phyloP scores from a whole-genome alignment of 1,140 invertebrate genomes.

The Cotesia chilonis region DNA sequence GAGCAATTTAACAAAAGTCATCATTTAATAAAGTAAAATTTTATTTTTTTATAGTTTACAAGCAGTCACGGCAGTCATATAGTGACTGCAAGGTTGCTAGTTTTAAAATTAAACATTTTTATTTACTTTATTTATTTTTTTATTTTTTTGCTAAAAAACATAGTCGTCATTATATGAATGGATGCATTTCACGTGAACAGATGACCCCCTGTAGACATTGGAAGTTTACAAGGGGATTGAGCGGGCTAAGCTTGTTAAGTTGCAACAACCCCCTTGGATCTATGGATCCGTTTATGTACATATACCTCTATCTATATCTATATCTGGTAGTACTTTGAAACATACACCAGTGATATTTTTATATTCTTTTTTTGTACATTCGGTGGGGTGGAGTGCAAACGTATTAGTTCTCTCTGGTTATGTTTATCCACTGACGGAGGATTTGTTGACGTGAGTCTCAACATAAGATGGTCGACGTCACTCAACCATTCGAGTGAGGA shows the following conservation, averaged over 20 bases:
- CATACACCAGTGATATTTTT: slow-evolving; percentile 5
- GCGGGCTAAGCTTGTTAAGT: slow-evolving; percentile 66
- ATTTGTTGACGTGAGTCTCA: slow-evolving; percentile 19
- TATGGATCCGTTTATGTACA: not conserved
- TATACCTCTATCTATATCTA: not conserved
- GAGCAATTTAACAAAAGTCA: no score
- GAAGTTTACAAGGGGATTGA: slow-evolving; percentile 66
- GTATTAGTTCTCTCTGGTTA: slow-evolving; percentile 20
- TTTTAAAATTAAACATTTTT: not conserved
- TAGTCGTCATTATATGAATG: slow-evolving; percentile 50
- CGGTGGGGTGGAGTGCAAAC: slow-evolving; percentile 17
- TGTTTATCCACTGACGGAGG: slow-evolving; percentile 27
- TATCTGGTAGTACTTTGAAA: not conserved
- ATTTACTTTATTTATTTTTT: not conserved
- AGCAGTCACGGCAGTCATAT: no score
- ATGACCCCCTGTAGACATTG: slow-evolving; percentile 68
- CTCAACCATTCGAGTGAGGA: slow-evolving; percentile 22
- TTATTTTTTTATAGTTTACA: no score
- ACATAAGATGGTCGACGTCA: not conserved
- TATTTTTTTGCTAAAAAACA: slow-evolving; percentile 27
- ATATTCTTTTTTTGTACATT: slow-evolving; percentile 1
- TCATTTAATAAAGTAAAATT: no score
- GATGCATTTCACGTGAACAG: slow-evolving; percentile 65
- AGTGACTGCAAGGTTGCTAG: no score
- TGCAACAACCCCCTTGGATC: slow-evolving; percentile 52